Evolutionary conservation across 2,797 vertebrate genomes (phyloP), one percentile per base, ranked within the genome.

Genomic region (Enteromius fasciolatus): DNA sequence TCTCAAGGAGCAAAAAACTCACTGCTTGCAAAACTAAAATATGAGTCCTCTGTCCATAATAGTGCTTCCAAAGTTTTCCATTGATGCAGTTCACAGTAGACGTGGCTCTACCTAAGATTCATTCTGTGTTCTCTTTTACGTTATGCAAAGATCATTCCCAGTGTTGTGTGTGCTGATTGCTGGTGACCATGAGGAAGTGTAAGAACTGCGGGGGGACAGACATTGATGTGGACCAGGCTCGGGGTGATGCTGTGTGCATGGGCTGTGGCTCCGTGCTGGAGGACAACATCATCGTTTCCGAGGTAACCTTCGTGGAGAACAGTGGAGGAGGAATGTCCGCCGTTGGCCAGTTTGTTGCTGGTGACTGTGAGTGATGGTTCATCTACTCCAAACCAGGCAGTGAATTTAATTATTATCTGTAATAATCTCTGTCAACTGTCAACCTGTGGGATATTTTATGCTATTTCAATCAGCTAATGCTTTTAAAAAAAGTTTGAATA

Each of bases 241-340:
- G 97, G 3, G 98, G 98, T 9, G 96, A 96, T 61, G 97, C 97
- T 0, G 98, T 99, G 85, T 99, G 97, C 72, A 99, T 96, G 15
- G 90, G 91, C 87, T 99, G 98, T 84, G 98, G 98, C 11, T 96
- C 97, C 0, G 97, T 99, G 87, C 93, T 99, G 70, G 98, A 99
- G 92, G 98, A 99, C 94, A 99, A 98, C 94, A 99, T 99, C 93
- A 99, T 99, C 69, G 97, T 99, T 15, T 98, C 97, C 0, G 97
- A 99, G 92, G 97, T 99, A 81, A 95, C 96, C 91, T 99, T 99
- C 73, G 96, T 98, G 91, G 97, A 99, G 90, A 97, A 94, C 86
- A 96, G 96, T n/a, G 96, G 96, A 18, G 97, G 97, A 4, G 96
- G 95, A 23, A 96, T 95, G 0, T 96, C 97, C 0, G 97, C 97